These are phyloP conservation scores for Aphidius gifuensis DNA, from an alignment of 1,140 invertebrate genomes.

Conservation along the genomic window DNA sequence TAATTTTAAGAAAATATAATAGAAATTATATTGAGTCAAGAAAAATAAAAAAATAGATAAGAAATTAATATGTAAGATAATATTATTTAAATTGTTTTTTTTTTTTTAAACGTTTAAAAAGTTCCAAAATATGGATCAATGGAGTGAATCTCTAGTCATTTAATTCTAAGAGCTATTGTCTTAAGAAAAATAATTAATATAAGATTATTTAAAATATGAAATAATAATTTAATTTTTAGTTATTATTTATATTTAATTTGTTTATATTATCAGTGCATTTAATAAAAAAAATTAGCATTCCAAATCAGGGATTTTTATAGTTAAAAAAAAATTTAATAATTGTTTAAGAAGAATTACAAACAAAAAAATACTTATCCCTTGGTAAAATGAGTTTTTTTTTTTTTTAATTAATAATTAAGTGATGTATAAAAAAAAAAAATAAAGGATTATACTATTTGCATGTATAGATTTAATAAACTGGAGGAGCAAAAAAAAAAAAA, in stretches of 20 bases:
- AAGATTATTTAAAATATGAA: slow-evolving; percentile 24
- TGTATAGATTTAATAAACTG: no score
- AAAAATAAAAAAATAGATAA: slow-evolving; percentile 2
- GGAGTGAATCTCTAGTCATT: slow-evolving; percentile 40
- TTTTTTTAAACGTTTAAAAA: slow-evolving; percentile 29
- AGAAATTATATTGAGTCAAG: no score
- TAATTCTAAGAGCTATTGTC: slow-evolving; percentile 26
- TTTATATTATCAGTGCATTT: background rate
- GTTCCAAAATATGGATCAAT: slow-evolving; percentile 28
- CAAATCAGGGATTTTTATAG: no score
- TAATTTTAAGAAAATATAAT: slow-evolving; percentile 27
- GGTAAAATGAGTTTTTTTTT: no score
- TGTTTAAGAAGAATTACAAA: no score
- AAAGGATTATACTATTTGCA: no score
- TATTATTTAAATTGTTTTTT: slow-evolving; percentile 29
- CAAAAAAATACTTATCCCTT: no score
- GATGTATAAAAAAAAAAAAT: no score
- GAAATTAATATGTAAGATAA: slow-evolving; percentile 24
- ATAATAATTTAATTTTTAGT: slow-evolving; percentile 23
- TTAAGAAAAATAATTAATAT: background rate
- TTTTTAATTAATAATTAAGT: no score
- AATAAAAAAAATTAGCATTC: no score
- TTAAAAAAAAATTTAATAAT: no score
- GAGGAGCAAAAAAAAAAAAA: no score
- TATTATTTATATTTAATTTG: slow-evolving; percentile 31